Evolutionary conservation across 2,797 vertebrate species (phyloP).

Genomic region (Platalea minor): DNA sequence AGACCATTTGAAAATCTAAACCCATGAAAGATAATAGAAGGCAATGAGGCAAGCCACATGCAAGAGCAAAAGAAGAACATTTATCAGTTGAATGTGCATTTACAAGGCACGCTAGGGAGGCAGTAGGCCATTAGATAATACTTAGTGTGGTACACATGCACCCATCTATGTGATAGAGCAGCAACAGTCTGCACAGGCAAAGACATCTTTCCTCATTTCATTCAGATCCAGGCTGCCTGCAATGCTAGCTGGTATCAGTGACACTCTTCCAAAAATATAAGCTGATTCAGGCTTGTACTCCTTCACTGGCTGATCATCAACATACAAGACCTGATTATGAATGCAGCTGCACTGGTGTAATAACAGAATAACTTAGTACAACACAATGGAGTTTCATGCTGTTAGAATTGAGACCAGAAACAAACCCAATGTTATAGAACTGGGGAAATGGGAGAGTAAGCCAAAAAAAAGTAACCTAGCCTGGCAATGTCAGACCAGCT

Average conservation of each 20-base stretch:
- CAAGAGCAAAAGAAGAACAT: neutral
- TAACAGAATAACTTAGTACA: neutral
- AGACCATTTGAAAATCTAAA: neutral
- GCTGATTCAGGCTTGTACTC: neutral
- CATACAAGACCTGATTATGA: neutral
- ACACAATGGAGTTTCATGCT: neutral
- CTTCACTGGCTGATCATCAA: neutral
- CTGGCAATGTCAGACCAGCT: neutral
- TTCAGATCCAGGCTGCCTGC: neutral
- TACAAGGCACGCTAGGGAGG: neutral
- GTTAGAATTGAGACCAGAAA: neutral
- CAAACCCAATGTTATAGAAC: neutral
- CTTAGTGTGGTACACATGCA: rapidly evolving
- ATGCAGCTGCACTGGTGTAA: neutral
- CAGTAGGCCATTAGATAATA: neutral
- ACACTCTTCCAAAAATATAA: neutral
- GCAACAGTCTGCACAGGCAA: neutral
- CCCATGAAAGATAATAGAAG: neutral
- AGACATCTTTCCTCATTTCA: neutral
- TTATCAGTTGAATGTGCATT: neutral
- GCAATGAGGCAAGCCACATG: neutral
- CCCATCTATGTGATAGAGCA: neutral
- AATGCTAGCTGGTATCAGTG: neutral
- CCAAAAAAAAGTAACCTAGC: neutral
- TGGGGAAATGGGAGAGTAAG: neutral